Evolutionary conservation across 1,140 invertebrate genomes (phyloP).

Genomic region (Trachymyrmex septentrionalis): DNA sequence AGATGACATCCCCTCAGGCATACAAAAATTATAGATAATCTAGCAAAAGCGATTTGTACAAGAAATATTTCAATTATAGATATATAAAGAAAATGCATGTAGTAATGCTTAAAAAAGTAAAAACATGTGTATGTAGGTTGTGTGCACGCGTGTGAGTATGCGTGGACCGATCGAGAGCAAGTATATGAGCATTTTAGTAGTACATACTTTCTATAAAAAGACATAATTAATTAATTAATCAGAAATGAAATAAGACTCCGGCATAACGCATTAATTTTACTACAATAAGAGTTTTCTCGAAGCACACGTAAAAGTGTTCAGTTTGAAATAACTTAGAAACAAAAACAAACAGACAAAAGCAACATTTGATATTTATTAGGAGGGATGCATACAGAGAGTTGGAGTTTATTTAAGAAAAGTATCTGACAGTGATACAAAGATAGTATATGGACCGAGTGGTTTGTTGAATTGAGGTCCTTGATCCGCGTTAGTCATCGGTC

Average conservation of each 20-base stretch:
- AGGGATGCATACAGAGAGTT: not conserved
- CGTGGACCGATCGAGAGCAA: too few species aligned
- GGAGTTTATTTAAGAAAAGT: slow-evolving; percentile 1
- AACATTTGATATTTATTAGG: not conserved
- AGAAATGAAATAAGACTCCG: not conserved
- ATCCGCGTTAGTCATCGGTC: slow-evolving; percentile 31
- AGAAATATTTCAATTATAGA: too few species aligned
- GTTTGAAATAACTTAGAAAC: not conserved
- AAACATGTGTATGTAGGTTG: too few species aligned
- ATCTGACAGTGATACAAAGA: slow-evolving; percentile 12
- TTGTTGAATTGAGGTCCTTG: slow-evolving; percentile 24
- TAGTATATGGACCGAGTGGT: not conserved
- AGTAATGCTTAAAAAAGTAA: too few species aligned
- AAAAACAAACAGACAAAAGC: not conserved
- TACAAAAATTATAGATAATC: too few species aligned
- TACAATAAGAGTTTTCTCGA: not conserved
- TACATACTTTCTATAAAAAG: too few species aligned
- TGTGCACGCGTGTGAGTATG: too few species aligned
- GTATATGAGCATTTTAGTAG: too few species aligned
- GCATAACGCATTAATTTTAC: not conserved
- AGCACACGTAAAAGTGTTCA: not conserved
- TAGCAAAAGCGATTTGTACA: too few species aligned
- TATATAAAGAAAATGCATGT: too few species aligned
- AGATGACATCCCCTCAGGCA: too few species aligned
- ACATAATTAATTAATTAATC: too few species aligned